phyloP scores from a whole-genome alignment of 2,888 invertebrate species.

The Tachina grossa region DNA sequence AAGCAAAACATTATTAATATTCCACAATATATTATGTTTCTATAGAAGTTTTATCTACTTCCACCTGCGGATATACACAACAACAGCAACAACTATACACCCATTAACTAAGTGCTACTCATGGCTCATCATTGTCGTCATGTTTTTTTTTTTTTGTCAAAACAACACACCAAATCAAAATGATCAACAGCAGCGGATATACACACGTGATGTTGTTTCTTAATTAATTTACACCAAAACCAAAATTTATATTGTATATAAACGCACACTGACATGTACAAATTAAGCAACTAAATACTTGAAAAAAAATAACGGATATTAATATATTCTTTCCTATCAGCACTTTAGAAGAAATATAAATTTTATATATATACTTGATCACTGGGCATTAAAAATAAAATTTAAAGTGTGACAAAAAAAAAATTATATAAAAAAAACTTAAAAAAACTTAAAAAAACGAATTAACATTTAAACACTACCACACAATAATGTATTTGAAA shows the following conservation, averaged over 20 bases:
- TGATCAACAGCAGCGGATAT: constrained; percentile 76
- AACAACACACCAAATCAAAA: constrained; percentile 43
- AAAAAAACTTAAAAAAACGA: neutral
- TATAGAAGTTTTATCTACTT: constrained; percentile 57
- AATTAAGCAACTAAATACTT: constrained; percentile 14
- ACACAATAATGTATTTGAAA: neutral
- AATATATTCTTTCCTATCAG: constrained; percentile 51
- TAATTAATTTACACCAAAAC: constrained; percentile 75
- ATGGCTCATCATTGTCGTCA: constrained; percentile 33
- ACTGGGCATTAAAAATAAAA: neutral
- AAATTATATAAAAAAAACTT: constrained; percentile 8
- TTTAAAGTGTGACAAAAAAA: constrained; percentile 51
- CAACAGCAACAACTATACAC: neutral
- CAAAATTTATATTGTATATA: neutral
- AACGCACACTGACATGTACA: neutral
- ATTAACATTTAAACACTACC: neutral
- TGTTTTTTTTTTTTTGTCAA: neutral
- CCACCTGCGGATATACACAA: constrained; percentile 61
- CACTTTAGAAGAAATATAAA: constrained; percentile 1
- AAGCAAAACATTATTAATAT: neutral
- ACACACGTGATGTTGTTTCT: constrained; percentile 79
- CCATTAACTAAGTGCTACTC: constrained; percentile 14
- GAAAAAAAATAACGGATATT: constrained; percentile 67
- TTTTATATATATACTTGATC: neutral
- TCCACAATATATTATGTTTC: constrained; percentile 2